Evolutionary conservation across 2,113 vertebrate species (phyloP), one percentile per base, ranked within the genome.

Genomic region (Seriola quinqueradiata): DNA sequence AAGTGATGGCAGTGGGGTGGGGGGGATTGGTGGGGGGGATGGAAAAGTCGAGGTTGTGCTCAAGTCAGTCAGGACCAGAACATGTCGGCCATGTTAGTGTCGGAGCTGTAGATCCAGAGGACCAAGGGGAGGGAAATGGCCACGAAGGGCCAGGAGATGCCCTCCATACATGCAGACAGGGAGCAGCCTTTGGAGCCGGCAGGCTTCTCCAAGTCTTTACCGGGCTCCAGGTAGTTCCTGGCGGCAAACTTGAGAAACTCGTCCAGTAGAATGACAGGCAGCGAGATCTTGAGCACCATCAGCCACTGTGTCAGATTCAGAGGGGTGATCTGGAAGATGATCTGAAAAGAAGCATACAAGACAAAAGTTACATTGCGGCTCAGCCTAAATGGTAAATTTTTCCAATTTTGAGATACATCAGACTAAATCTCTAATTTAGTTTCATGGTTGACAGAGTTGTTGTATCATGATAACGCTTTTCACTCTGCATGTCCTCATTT

Each of bases 51-150:
- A 87, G 77, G 79, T 88, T 92, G 92, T 94, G 92, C 92, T 95
- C 92, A 97, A 95, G 95, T 97, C 96, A 67, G 91, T 93, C 85
- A 92, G 79, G 89, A 98, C 96, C 96, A 98, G 93, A 99, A 99
- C 97, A 99, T 97, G 92, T 99, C 97, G 68, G 97, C 97, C 97
- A 99, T 94, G 97, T 99, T 99, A 98, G 98, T 99, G 97, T 99
- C 98, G 96, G 96, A 96, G 96, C 98, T 99, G 95, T 99, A 99
- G 92, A 99, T 96, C 98, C 98, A 99, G 94, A 97, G 90, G 95
- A 99, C 91, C 95, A 99, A 87, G 80, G 98, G 98, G 89, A 97
- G 89, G 86, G 94, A 94, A 90, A 99, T 74, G 88, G 97, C 95
- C 95, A 99, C 97, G 74, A 99, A 99, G 14, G 98, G 97, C 98